phyloP scores from a whole-genome alignment of 2,888 invertebrate genomes.

The Hydraecia micacea region DNA sequence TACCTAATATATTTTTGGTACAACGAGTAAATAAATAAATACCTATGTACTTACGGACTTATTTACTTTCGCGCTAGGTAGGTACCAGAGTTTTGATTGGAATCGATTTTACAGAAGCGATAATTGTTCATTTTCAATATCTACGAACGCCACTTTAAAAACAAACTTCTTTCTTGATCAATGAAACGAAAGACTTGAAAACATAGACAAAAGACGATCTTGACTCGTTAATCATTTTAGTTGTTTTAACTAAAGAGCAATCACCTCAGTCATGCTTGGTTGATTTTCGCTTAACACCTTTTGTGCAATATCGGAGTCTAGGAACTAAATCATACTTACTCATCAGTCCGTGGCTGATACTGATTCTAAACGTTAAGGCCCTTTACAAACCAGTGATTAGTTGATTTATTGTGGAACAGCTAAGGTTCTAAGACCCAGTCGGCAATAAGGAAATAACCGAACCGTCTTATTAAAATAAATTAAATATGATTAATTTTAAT shows the following conservation, averaged over 20 bases:
- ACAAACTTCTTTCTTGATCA: background rate
- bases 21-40: background rate
- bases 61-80: background rate
- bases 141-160: background rate
- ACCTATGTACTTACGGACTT: background rate
- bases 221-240: background rate
- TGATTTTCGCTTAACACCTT: conserved; percentile 31
- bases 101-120: background rate
- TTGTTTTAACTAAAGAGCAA: conserved; percentile 44
- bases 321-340: conserved; percentile 5
- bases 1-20: background rate
- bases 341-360: conserved; percentile 19
- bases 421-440: background rate
- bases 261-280: conserved; percentile 45
- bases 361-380: background rate
- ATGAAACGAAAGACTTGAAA: background rate
- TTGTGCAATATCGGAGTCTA: conserved; percentile 22
- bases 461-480: background rate
- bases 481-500: background rate
- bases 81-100: background rate
- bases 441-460: background rate
- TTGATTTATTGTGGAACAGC: conserved; percentile 25
- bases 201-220: conserved; percentile 12
- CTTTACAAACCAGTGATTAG: conserved; percentile 33
- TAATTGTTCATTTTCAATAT: background rate